Conservation (phyloP, 2,888 invertebrate genomes). For the Drosophila birchii region DNA sequence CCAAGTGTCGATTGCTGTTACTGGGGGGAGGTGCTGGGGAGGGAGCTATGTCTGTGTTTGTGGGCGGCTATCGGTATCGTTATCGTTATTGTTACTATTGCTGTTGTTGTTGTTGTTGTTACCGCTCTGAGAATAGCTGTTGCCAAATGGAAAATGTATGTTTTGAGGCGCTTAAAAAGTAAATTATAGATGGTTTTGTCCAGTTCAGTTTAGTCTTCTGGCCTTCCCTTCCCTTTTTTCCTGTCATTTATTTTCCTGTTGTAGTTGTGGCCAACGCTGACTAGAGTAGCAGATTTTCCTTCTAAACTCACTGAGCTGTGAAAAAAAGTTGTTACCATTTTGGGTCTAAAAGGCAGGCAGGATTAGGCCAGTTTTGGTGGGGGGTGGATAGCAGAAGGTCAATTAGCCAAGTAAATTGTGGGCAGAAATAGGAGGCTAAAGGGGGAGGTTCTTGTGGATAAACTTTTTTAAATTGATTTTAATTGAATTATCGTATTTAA, state of each 20-base stretch:
- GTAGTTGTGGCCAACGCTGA: slow-evolving; percentile 8
- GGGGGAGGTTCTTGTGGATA: neutral
- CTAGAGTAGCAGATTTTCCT: slow-evolving; percentile 21
- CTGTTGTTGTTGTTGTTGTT: slow-evolving; percentile 1
- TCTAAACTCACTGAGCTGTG: slow-evolving; percentile 12
- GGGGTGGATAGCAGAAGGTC: slow-evolving; percentile 1
- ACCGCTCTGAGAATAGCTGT: slow-evolving; percentile 47
- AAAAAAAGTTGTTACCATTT: slow-evolving; percentile 9
- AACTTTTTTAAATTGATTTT: neutral
- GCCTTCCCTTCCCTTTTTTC: neutral
- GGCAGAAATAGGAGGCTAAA: neutral
- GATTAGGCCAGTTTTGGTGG: slow-evolving; percentile 1
- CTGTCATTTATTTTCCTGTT: slow-evolving; percentile 17
- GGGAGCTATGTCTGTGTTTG: slow-evolving; percentile 8
- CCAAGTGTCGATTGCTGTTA: slow-evolving; percentile 56
- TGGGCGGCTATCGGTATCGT: slow-evolving; percentile 42
- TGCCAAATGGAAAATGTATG: slow-evolving; percentile 61
- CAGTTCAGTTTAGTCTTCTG: neutral
- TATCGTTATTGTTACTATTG: slow-evolving; percentile 19
- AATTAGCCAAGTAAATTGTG: slow-evolving; percentile 22
- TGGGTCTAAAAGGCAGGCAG: neutral
- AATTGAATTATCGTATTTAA: neutral
- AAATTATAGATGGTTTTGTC: slow-evolving; percentile 45
- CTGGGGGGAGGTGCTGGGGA: slow-evolving; percentile 29
- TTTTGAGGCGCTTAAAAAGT: slow-evolving; percentile 47